Percentiles rank a stretch among this genome's conserved stretches.
phyloP scores from a whole-genome alignment of 2,888 invertebrate species.

The Limnephilus rhombicus region DNA sequence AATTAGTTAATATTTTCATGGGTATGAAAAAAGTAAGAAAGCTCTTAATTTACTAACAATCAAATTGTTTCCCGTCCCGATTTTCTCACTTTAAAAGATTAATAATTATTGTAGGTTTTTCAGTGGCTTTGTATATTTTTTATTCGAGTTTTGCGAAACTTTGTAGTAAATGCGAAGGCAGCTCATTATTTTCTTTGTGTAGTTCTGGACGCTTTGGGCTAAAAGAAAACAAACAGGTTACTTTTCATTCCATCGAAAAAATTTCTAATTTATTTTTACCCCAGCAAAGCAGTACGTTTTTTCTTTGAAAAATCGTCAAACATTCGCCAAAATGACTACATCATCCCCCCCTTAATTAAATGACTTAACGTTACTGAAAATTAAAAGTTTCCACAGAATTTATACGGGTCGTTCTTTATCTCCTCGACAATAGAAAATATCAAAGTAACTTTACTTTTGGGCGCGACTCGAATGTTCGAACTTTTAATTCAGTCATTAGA shows the following conservation, averaged over 20 bases:
- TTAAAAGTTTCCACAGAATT: conserved; percentile 21
- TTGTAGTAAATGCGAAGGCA: background rate
- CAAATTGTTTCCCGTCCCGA: background rate
- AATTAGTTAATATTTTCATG: too few relatives aligned
- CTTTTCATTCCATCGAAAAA: background rate
- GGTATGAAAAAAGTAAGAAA: background rate
- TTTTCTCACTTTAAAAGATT: background rate
- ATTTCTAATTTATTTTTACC: background rate
- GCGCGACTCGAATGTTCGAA: conserved; percentile 34
- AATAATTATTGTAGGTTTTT: background rate
- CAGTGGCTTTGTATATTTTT: background rate
- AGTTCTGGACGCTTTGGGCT: background rate
- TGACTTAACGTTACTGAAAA: background rate
- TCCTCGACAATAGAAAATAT: conserved; percentile 40
- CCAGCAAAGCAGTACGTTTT: background rate
- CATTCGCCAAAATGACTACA: background rate
- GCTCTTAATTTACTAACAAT: background rate
- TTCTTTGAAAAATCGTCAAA: conserved; percentile 11
- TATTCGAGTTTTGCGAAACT: background rate
- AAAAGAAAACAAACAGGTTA: background rate
- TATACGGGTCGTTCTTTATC: conserved; percentile 7
- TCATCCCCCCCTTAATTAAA: conserved; percentile 3
- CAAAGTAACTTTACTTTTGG: conserved; percentile 24
- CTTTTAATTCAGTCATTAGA: conserved; percentile 42
- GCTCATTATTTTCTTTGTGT: background rate